A percentile compares a stretch with the other conserved stretches of the same genome.
Evolutionary conservation across 2,888 invertebrate species (phyloP).

Genomic region (Conus canariensis): DNA sequence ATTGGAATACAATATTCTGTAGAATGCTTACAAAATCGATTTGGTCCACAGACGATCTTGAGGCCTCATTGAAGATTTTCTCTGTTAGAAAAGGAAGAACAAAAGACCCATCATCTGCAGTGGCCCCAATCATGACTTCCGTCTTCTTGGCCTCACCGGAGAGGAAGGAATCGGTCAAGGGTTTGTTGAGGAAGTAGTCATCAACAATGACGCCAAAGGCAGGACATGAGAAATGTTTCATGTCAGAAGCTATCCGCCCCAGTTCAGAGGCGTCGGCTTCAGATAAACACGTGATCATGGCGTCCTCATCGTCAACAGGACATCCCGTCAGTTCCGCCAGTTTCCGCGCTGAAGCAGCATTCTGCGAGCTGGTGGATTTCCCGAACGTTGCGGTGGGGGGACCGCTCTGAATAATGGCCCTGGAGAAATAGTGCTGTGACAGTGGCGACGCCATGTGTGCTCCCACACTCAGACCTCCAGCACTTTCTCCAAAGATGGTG

Average conservation of each 20-base stretch:
- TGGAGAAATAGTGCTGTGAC: slow-evolving; percentile 56
- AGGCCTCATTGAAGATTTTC: slow-evolving; percentile 48
- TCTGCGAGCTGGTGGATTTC: slow-evolving; percentile 44
- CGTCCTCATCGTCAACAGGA: background rate
- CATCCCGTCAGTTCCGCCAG: slow-evolving; percentile 76
- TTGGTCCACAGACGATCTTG: slow-evolving; percentile 25
- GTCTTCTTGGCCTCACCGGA: background rate
- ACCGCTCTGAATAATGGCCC: slow-evolving; percentile 66
- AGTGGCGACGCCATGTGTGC: slow-evolving; percentile 62
- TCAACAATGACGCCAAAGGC: background rate
- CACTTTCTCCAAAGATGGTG: slow-evolving; percentile 69
- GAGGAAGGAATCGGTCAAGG: background rate
- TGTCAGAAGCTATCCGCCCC: background rate
- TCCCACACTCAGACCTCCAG: slow-evolving; percentile 59
- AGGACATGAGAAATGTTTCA: background rate
- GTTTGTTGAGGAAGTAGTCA: background rate
- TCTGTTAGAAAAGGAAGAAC: slow-evolving; percentile 28
- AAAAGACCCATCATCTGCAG: background rate
- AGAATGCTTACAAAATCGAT: background rate
- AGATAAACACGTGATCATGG: slow-evolving; percentile 1
- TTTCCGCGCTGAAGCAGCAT: slow-evolving; percentile 84
- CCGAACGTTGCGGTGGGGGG: slow-evolving; percentile 60
- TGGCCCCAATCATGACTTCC: background rate
- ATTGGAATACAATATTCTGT: background rate
- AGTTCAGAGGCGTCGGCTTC: background rate